A percentile compares a stretch with the other conserved stretches of the same genome.
Conservation (phyloP, 2,113 vertebrate species). For the Heterotilapia buettikoferi region DNA sequence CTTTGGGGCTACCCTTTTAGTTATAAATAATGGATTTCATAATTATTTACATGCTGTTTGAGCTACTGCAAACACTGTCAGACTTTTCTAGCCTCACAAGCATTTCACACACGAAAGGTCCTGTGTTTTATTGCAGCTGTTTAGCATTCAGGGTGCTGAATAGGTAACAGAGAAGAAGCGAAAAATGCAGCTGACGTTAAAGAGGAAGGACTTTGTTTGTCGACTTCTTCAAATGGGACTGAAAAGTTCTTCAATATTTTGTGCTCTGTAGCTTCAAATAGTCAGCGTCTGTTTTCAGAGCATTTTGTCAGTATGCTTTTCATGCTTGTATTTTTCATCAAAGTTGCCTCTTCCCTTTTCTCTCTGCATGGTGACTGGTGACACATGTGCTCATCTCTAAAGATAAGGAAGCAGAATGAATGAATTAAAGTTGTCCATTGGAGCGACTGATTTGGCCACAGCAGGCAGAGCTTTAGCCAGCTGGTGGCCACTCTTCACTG, state of each 20-base stretch:
- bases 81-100: constrained; percentile 17
- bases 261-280: not conserved
- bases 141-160: constrained; percentile 20
- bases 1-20: not conserved
- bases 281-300: not conserved
- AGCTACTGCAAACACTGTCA: constrained; percentile 24
- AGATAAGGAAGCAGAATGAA: constrained; percentile 35
- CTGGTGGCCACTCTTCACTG: constrained; percentile 50
- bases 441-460: constrained; percentile 26
- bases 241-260: not conserved
- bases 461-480: constrained; percentile 39
- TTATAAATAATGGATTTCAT: constrained; percentile 37
- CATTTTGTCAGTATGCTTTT: not conserved
- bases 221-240: not conserved
- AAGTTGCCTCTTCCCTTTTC: not conserved
- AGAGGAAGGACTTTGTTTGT: not conserved
- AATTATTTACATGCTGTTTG: constrained; percentile 10
- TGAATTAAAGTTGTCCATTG: constrained; percentile 22
- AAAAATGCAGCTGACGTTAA: not conserved
- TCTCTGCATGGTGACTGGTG: not conserved
- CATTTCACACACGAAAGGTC: constrained; percentile 3
- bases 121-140: constrained; percentile 29
- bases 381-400: constrained; percentile 21
- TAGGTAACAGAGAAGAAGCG: constrained; percentile 13
- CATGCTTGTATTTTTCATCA: not conserved